Base-by-base conservation (phyloP, 2,797 vertebrate genomes). In the Chaunax sp. region DNA sequence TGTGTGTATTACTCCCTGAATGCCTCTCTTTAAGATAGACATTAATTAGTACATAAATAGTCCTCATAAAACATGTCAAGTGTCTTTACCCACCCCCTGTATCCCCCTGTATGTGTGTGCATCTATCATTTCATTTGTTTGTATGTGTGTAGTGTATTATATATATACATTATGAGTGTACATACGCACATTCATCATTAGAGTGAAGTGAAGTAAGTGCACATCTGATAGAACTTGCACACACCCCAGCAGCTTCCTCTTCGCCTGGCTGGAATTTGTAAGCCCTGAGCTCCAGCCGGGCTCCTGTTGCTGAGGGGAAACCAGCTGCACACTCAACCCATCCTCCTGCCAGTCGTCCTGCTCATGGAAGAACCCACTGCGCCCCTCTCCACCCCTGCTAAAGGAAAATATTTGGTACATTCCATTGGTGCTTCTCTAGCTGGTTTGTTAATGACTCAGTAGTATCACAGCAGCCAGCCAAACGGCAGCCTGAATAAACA, bases 401-500 rank as follows among this genome's bases (percentile, higher is more conserved):
- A 43, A 82, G 50, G 66, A 58, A 22, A 53, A 59, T 66, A 84
- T 49, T 89, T 94, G 92, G 93, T 94, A 93, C 78, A 47, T 79
- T 61, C 93, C 88, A 65, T 63, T 69, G 72, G 88, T 84, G 90
- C 83, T 87, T 69, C 80, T 90, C 72, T 89, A 44, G 85, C 89
- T 89, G 89, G 80, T 88, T 82, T 91, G 88, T 88, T 80, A 87
- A 85, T 87, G 92, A 90, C 80, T 91, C 90, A 87, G 90, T 94
- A 90, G 89, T 92, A 92, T 84, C 87, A 68, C 69, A 91, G 89
- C 87, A 83, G 79, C 76, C 81, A 72, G 86, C 77, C 75, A 23
- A 81, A 75, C 61, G 50, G 51, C 57, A 71, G 60, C 63, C 54
- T 71, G 46, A 60, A 59, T 9, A 50, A 44, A 63, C 20, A 47